phyloP scores from a whole-genome alignment of 2,797 vertebrate species.

The Macropus fuliginosus region DNA sequence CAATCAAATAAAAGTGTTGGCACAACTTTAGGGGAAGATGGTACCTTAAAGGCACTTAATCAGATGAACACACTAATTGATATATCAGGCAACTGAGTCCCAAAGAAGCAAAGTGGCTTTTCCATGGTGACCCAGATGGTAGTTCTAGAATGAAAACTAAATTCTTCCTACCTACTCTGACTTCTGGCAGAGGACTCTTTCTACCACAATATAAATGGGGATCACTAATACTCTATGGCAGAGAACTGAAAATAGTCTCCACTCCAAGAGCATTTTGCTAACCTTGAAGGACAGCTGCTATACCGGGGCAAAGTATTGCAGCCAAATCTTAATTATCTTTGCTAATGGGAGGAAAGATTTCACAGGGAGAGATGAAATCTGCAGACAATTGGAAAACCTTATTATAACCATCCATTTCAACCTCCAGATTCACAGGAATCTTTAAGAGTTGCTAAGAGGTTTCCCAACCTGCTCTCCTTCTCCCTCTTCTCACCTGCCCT shows the following conservation, averaged over 20 bases:
- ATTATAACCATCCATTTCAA: neutral
- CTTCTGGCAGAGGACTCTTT: neutral
- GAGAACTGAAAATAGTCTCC: neutral
- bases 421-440: neutral
- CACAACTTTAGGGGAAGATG: neutral
- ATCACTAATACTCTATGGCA: neutral
- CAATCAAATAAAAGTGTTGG: neutral
- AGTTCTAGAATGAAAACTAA: neutral
- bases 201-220: neutral
- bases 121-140: neutral
- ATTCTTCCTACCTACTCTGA: neutral
- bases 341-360: neutral
- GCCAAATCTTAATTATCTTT: neutral
- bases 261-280: neutral
- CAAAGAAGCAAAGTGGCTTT: neutral
- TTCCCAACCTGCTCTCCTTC: neutral
- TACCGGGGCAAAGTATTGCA: neutral
- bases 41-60: neutral
- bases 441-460: neutral
- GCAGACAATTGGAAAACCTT: slow-evolving; percentile 8
- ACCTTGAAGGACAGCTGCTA: neutral
- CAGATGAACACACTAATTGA: neutral
- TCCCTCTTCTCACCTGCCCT: neutral
- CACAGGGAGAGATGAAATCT: neutral
- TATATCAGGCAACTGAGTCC: neutral